These are phyloP conservation scores for Alligator sinensis DNA, from an alignment of 2,113 vertebrate species.

Conservation along the genomic window DNA sequence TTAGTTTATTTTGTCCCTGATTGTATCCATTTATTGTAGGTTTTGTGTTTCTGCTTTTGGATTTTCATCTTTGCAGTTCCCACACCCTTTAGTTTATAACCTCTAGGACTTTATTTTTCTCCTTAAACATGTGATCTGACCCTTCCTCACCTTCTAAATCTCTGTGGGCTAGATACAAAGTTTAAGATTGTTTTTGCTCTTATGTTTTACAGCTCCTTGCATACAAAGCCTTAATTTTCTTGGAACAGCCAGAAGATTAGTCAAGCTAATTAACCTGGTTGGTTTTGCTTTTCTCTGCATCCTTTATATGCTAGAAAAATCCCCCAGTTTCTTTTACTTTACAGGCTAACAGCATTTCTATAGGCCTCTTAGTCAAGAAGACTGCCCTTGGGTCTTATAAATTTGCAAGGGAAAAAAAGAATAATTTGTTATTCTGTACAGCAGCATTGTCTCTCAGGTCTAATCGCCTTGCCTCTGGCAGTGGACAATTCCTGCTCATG, in stretches of 20 bases:
- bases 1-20: slow-evolving; percentile 69
- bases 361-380: neutral
- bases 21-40: slow-evolving; percentile 61
- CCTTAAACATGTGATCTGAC: slow-evolving; percentile 54
- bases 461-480: rapidly evolving
- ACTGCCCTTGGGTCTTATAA: neutral
- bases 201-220: neutral
- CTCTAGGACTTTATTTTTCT: slow-evolving; percentile 56
- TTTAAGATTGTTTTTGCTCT: neutral
- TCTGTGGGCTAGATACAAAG: slow-evolving; percentile 43
- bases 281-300: neutral
- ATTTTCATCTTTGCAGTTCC: slow-evolving; percentile 54
- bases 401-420: neutral
- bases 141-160: slow-evolving; percentile 9
- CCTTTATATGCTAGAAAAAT: neutral
- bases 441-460: rapidly evolving
- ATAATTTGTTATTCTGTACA: neutral
- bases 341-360: neutral
- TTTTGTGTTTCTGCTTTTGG: slow-evolving; percentile 69
- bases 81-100: slow-evolving; percentile 41
- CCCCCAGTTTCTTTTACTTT: neutral
- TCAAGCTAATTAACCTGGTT: neutral
- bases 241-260: neutral
- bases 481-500: neutral
- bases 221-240: slow-evolving; percentile 27